A percentile compares a stretch with the other conserved stretches of the same genome.
Evolutionary conservation across 2,113 vertebrate species (phyloP).

Genomic region (Oenanthe oenanthe): DNA sequence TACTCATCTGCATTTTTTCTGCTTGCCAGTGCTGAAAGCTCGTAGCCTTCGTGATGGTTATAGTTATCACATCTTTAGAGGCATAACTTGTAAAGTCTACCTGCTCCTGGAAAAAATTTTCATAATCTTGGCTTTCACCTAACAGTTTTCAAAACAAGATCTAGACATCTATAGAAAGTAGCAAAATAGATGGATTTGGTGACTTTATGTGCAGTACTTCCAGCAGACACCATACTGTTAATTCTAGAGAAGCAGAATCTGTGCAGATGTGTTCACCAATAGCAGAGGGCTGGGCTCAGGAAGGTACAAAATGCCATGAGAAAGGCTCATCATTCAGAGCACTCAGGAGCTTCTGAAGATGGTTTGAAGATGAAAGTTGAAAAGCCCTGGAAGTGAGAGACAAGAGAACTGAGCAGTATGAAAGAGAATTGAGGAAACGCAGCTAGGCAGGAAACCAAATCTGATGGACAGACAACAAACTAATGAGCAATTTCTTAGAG

Average conservation of each 20-base stretch:
- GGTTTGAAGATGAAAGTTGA: not conserved
- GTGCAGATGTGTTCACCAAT: not conserved
- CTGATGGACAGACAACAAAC: not conserved
- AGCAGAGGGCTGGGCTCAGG: not conserved
- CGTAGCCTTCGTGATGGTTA: not conserved
- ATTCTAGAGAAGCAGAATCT: not conserved
- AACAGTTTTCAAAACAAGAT: not conserved
- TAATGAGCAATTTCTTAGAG: not conserved
- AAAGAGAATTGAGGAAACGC: not conserved
- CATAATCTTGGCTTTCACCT: not conserved
- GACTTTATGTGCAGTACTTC: not conserved
- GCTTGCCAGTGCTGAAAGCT: not conserved
- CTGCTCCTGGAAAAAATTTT: not conserved
- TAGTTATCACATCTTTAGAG: not conserved
- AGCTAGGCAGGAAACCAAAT: not conserved
- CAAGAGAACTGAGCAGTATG: not conserved
- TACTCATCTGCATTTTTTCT: not conserved
- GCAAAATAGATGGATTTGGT: not conserved
- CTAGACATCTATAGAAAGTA: not conserved
- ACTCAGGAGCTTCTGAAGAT: not conserved
- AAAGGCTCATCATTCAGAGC: not conserved
- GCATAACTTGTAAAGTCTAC: not conserved
- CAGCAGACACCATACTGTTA: not conserved
- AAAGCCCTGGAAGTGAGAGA: not conserved
- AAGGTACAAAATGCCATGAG: not conserved